Base-by-base conservation (phyloP, 2,888 invertebrate species). In the Gerosis bhagava region DNA sequence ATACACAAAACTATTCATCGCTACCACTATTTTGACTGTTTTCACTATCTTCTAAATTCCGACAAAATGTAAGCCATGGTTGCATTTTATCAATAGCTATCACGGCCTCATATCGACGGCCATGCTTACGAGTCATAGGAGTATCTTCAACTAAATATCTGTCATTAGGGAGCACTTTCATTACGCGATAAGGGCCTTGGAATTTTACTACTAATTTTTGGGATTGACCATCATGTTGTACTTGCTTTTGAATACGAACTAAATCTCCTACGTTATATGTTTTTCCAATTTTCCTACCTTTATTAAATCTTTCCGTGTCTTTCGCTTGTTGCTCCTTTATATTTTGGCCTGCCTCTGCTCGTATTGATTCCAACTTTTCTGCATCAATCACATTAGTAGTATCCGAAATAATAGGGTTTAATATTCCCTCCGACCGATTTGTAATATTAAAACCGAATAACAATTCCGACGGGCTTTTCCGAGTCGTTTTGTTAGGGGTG, bases 181-280 rank as follows among this genome's bases (percentile, higher is more conserved):
- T n/a, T 12, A 54, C 29, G 1, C 52, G 43, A 36, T 55, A 52
- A 0, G 52, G 52, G 11, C 55, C 55, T 34, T 52, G 52, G 36
- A 31, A 53, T 28, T 53, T 55, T 7, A 31, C 26, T 2, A 51
- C 49, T 21, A 56, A 24, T 41, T 56, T 53, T 42, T 51, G 46
- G 10, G 53, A 51, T 17, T 53, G 25, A 5, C 53, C 56, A 16
- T 56, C 53, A 11, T 46, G 29, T 11, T 44, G 46, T 1, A 51
- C 37, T 26, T 56, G 51, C 11, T 48, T 25, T 40, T 40, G 43
- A 8, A 53, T 37, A 5, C 49, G 16, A 13, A 56, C 50, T 15
- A 56, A 36, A 37, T 56, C 51, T 7, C 56, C 53, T 22, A 19
- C 44, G 8, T 12, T 8, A 32, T 52, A 51, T 12, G 17, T 10